phyloP scores from a whole-genome alignment of 1,140 invertebrate genomes.

The Odontomachus brunneus region DNA sequence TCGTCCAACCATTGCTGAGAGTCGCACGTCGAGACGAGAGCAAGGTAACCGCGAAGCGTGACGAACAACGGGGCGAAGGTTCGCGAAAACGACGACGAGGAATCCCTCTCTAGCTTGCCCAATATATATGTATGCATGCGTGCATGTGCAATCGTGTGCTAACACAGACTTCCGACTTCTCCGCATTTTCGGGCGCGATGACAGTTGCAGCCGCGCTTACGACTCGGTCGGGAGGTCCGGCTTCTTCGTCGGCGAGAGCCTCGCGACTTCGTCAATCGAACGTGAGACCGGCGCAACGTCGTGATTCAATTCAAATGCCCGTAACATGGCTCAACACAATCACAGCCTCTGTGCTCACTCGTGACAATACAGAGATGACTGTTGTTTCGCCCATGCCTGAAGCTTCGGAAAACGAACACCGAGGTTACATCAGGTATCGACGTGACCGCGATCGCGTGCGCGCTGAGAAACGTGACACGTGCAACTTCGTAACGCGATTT shows the following conservation, averaged over 20 bases:
- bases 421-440: no score
- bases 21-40: neutral
- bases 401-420: no score
- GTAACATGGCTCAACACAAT: neutral
- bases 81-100: neutral
- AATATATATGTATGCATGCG: no score
- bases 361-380: neutral
- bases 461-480: no score
- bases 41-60: slow-evolving; percentile 8
- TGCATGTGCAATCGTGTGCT: neutral
- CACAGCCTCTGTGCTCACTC: neutral
- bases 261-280: neutral
- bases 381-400: no score
- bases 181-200: neutral
- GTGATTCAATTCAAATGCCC: neutral
- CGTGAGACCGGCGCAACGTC: neutral
- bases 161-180: no score
- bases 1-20: neutral
- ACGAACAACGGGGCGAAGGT: neutral
- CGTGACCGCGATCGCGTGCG: no score
- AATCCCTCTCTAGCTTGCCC: neutral
- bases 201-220: neutral
- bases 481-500: no score
- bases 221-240: neutral
- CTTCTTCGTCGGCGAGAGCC: neutral